Percentiles rank a stretch among this genome's conserved stretches.
Conservation (phyloP, 2,888 invertebrate genomes). For the Pocota personata region DNA sequence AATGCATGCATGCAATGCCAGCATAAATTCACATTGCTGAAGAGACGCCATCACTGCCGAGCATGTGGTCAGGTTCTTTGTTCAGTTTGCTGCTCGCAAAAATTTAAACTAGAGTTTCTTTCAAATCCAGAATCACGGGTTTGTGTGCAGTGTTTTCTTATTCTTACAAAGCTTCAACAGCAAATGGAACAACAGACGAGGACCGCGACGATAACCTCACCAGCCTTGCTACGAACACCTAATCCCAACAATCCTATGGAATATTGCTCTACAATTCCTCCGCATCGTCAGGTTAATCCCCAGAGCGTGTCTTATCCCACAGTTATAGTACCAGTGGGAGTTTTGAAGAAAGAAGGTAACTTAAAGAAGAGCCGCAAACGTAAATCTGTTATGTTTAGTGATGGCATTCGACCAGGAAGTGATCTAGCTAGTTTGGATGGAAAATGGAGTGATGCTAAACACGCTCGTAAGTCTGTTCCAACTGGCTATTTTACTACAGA, state of each 20-base stretch:
- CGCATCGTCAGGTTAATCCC: constrained; percentile 87
- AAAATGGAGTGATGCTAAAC: constrained; percentile 84
- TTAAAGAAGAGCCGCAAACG: constrained; percentile 84
- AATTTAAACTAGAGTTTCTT: constrained; percentile 88
- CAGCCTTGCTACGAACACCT: constrained; percentile 84
- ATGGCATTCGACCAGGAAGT: constrained; percentile 93
- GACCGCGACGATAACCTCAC: constrained; percentile 12
- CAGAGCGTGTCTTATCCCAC: constrained; percentile 84
- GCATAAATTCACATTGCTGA: constrained; percentile 90
- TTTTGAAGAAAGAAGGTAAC: constrained; percentile 86
- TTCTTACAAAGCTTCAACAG: constrained; percentile 83
- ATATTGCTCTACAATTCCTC: constrained; percentile 92
- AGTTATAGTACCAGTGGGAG: constrained; percentile 94
- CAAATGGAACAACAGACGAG: constrained; percentile 25
- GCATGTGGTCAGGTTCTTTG: constrained; percentile 94
- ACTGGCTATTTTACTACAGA: neutral
- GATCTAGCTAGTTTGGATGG: constrained; percentile 91
- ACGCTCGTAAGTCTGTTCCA: constrained; percentile 76
- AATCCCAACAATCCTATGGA: constrained; percentile 95
- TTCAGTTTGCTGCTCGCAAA: constrained; percentile 89
- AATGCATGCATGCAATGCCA: constrained; percentile 92
- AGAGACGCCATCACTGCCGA: constrained; percentile 93
- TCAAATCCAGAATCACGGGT: constrained; percentile 90
- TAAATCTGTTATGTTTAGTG: constrained; percentile 94
- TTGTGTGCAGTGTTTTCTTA: constrained; percentile 88